Base-by-base conservation (phyloP, 2,888 invertebrate species). In the Drosophila kokeensis region DNA sequence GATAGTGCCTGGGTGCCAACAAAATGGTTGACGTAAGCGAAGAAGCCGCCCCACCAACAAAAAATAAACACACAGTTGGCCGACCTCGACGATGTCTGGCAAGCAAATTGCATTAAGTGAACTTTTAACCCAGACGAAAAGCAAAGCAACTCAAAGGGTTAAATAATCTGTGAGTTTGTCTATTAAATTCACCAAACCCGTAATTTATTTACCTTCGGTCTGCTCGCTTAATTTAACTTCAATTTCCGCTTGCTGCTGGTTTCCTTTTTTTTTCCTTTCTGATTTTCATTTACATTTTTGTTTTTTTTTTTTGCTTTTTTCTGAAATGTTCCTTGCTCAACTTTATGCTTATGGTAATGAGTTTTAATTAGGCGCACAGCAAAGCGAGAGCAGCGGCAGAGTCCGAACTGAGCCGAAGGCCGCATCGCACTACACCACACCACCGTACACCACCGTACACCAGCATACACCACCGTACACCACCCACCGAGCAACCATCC, bases 301-400 rank as follows among this genome's bases (percentile, higher is more conserved):
- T 8, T 18, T 58, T 45, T 61, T 48, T 36, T 57, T 42, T 50
- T 60, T 65, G 21, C 11, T 32, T 57, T 64, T 62, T 63, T 69
- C 50, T 76, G 52, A 55, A 73, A 75, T 76, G 74, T 72, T 71
- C 70, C 76, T 78, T 80, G 80, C 85, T 87, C 67, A 78, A 81
- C 75, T 87, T 85, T 79, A 83, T 90, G 88, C 90, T 87, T 88
- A 87, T 87, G 87, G 90, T 87, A 87, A 87, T 87, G 87, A 87
- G 87, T 90, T 87, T 87, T 87, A 87, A 87, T 90, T 87, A 87
- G 87, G 87, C 87, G 87, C 87, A 66, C 87, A 87, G 87, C 86
- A 87, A 87, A 69, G 55, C 70, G 59, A 54, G 69, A 66, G 66
- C 65, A 69, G 61, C 69, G 29, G 63, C 53, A 55, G 62, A 74